phyloP scores from a whole-genome alignment of 2,888 invertebrate species.

The Pheosia gnoma region DNA sequence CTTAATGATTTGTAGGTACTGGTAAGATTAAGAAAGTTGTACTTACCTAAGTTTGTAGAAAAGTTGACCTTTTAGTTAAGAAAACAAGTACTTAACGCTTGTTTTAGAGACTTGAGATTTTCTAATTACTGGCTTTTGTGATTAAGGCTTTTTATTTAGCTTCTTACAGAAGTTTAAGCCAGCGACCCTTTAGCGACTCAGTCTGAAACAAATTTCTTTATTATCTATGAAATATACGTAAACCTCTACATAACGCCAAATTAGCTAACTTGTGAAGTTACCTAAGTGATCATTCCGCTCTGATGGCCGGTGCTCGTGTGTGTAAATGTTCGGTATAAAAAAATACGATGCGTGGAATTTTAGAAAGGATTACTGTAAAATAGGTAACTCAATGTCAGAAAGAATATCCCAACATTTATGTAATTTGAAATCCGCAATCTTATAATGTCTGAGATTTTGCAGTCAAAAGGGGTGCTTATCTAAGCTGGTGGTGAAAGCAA shows the following conservation, averaged over 20 bases:
- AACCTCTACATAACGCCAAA: too few species aligned
- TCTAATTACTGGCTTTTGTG: constrained; percentile 8
- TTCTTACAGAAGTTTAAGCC: neutral
- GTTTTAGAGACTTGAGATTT: constrained; percentile 12
- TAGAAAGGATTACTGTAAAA: too few species aligned
- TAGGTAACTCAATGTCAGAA: neutral
- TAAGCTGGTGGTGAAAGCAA: constrained; percentile 26
- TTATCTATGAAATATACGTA: too few species aligned
- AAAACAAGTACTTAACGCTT: constrained; percentile 15
- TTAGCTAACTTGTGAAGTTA: too few species aligned
- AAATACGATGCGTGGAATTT: too few species aligned
- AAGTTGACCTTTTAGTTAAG: constrained; percentile 10
- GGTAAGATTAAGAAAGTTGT: neutral
- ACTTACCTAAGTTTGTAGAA: neutral
- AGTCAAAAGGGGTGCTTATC: constrained; percentile 31
- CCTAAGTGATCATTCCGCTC: too few species aligned
- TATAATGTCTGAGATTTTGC: constrained; percentile 25
- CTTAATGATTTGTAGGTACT: neutral
- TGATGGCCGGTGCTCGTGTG: too few species aligned
- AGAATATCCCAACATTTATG: constrained; percentile 7
- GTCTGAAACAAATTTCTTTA: too few species aligned
- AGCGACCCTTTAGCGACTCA: too few species aligned
- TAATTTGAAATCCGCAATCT: constrained; percentile 28
- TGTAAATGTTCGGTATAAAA: too few species aligned
- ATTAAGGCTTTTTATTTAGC: neutral